Evolutionary conservation across 2,797 vertebrate genomes (phyloP).

Genomic region (Cyclopterus lumpus): DNA sequence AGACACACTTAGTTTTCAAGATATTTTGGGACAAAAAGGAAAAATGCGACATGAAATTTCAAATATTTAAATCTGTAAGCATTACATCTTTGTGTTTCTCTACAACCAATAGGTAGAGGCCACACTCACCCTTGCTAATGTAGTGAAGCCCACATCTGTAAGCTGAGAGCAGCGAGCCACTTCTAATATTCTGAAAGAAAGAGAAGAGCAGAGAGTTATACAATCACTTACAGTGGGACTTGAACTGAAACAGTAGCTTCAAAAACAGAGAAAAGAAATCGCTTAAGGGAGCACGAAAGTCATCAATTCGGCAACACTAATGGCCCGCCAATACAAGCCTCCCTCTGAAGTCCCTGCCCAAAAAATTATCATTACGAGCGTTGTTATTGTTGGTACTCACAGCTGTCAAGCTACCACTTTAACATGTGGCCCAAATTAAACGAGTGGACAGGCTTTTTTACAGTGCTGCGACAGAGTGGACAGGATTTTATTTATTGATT

Average conservation of each 20-base stretch:
- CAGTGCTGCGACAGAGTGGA: background rate
- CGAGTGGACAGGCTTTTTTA: background rate
- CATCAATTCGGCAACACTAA: background rate
- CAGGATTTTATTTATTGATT: background rate
- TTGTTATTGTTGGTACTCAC: background rate
- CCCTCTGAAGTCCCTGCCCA: background rate
- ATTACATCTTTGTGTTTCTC: background rate
- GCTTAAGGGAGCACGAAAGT: background rate
- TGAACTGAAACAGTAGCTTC: background rate
- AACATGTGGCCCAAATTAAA: background rate
- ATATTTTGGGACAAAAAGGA: background rate
- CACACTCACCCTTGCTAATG: conserved; percentile 92
- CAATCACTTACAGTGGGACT: conserved; percentile 3
- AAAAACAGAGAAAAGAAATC: background rate
- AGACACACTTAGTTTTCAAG: background rate
- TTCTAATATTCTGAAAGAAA: conserved; percentile 91
- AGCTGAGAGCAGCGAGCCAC: conserved; percentile 97
- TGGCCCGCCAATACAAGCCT: background rate
- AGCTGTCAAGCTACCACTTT: background rate
- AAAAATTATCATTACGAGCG: background rate
- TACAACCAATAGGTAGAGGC: background rate
- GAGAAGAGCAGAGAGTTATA: conserved; percentile 27
- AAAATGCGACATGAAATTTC: background rate
- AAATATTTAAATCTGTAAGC: background rate
- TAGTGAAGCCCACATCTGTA: conserved; percentile 96